These are phyloP conservation scores for Aleiodes alternator DNA, from an alignment of 2,888 invertebrate species.

Conservation along the genomic window DNA sequence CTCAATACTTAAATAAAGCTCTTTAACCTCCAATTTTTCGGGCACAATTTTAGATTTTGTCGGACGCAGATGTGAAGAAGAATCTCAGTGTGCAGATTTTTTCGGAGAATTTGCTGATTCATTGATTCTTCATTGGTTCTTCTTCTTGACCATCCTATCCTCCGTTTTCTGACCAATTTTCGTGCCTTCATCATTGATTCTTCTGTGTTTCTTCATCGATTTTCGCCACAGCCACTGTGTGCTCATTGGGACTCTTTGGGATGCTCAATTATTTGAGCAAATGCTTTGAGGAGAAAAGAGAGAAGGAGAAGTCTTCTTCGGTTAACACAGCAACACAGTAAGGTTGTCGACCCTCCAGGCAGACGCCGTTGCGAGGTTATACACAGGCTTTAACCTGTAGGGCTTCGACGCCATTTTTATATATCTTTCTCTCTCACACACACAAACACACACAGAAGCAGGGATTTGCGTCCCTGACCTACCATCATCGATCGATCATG, in stretches of 20 bases:
- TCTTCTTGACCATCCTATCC: slow-evolving; percentile 12
- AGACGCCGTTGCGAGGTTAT: slow-evolving; percentile 58
- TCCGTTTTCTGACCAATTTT: slow-evolving; percentile 41
- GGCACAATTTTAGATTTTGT: too few species aligned
- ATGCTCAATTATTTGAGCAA: slow-evolving; percentile 11
- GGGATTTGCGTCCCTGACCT: slow-evolving; percentile 49
- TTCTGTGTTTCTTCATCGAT: slow-evolving; percentile 12
- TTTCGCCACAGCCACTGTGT: slow-evolving; percentile 5
- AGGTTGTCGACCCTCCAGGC: slow-evolving; percentile 54
- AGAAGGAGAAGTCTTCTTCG: slow-evolving; percentile 54
- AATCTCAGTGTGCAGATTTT: too few species aligned
- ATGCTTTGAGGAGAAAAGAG: slow-evolving; percentile 9
- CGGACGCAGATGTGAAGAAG: too few species aligned
- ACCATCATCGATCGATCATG: slow-evolving; percentile 47
- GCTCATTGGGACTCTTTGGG: not conserved
- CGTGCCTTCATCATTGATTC: slow-evolving; percentile 14
- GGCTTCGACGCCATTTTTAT: slow-evolving; percentile 31
- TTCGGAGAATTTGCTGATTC: too few species aligned
- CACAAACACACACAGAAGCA: not conserved
- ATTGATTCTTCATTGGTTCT: too few species aligned
- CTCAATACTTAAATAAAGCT: not conserved
- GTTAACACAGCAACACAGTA: slow-evolving; percentile 69
- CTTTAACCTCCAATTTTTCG: too few species aligned
- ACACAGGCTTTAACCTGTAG: not conserved
- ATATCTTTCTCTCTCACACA: not conserved